Conservation (phyloP, 2,113 vertebrate species). For the Neolamprologus variostigma region DNA sequence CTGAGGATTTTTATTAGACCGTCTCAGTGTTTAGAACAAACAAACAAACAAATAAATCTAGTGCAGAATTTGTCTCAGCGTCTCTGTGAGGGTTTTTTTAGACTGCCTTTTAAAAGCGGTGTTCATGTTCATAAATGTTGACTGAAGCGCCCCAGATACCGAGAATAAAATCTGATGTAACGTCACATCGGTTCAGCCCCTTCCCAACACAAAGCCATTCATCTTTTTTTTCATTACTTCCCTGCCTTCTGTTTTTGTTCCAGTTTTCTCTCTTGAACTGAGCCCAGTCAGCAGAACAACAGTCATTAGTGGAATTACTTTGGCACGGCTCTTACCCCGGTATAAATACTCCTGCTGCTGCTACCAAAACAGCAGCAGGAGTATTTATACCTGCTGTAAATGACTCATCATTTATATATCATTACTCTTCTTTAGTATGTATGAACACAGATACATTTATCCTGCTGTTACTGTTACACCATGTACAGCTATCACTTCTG, state of each 20-base stretch:
- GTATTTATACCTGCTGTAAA: background rate
- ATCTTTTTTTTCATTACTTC: background rate
- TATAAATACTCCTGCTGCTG: background rate
- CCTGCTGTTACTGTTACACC: background rate
- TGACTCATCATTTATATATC: background rate
- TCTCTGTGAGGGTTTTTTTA: background rate
- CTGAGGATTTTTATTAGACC: background rate
- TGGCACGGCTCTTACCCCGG: background rate
- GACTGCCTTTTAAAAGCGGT: background rate
- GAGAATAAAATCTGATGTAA: background rate
- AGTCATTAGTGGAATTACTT: slow-evolving; percentile 32
- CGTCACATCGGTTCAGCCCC: background rate
- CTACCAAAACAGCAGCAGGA: background rate
- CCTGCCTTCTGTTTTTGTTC: background rate
- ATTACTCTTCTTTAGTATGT: background rate
- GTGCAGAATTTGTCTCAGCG: background rate
- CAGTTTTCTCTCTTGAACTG: background rate
- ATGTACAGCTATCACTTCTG: background rate
- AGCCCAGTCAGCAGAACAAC: background rate
- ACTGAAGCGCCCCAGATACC: background rate
- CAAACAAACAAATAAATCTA: background rate
- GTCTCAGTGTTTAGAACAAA: background rate
- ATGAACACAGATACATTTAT: background rate
- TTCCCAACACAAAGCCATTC: background rate
- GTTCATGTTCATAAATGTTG: background rate